Base-by-base conservation (phyloP, 2,888 invertebrate genomes). In the Ichneumoninae sp. region DNA sequence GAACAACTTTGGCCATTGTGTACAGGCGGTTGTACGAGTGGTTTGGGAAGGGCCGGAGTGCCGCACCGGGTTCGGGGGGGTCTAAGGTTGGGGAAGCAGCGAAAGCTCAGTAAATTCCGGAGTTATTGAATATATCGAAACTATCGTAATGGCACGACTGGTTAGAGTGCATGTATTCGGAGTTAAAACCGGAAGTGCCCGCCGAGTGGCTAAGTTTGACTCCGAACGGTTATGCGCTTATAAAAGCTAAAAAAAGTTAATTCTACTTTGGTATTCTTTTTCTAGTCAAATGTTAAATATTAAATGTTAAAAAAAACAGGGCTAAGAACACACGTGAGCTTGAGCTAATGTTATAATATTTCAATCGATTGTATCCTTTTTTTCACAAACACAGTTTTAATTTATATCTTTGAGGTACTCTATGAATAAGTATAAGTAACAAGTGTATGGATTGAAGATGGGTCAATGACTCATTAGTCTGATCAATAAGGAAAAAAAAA, bases 1-100 rank as follows among this genome's bases (percentile, higher is more conserved):
- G 54, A 57, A 70, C 65, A 82, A 82, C 76, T 82, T 82, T 82
- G 66, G 57, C 71, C 71, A 82, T 82, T 82, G 82, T 78, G 50
- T 44, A 47, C 68, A 44, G 44, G 54, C 57, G n/a, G n/a, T 52
- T 22, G 60, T 40, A n/a, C 65, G 65, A 71, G 71, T 73, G 65
- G 65, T 30, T 26, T 52, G 50, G 78, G 54, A 54, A 79, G 36
- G 22, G 57, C 22, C 10, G 44, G 50, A 47, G 26, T 26, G 26
- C 44, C 40, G 44, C 60, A 22, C 63, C 63, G 22, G 44, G 63
- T 60, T 74, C 40, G 50, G 75, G 60, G 13, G 40, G 26, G 47
- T 54, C 54, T 40, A 66, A 73, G 60, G n/a, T 50, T 63, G 50
- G 60, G 54, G 70, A 22, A 60, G 47, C 36, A 40, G 26, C 22